Evolutionary conservation across 1,140 invertebrate species (phyloP), one percentile per base, ranked within the genome.

Genomic region (Drosophila nannoptera): DNA sequence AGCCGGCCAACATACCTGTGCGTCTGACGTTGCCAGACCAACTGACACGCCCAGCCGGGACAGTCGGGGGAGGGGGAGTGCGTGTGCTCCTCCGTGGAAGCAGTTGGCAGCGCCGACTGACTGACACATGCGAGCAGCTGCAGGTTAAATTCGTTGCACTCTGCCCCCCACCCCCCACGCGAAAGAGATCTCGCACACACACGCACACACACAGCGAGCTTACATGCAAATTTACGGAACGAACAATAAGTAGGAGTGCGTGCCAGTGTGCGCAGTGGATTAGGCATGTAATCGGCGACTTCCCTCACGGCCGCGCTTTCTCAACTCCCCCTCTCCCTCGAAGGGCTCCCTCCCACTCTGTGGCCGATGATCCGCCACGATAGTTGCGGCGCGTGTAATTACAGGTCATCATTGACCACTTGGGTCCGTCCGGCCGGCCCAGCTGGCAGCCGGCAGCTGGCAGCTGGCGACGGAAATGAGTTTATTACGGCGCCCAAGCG

Each of bases 401-500:
- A 73, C 59, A 73, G 46, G 64, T 43, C 60, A 63, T 69, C 59
- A 69, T 49, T 53, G 46, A 43, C 33, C 50, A 43, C 22, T 36
- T 22, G 33, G 46, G 8, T 29, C 7, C 40, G n/a, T 32, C 12
- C 45, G 4, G 5, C 7, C n/a, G 6, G 0, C 12, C 7, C 7
- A 2, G 3, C 12, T 14, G 7, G 4, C 5, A 4, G 14, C 33
- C 35, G 5, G 14, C 31, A 12, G 16, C 7, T 33, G 40, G 33
- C 53, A 75, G 59, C 43, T 65, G 66, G 58, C 58, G 74, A 65
- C 66, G 70, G 66, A 69, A 73, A 76, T 73, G 71, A 77, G 66
- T 77, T 77, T 73, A 77, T 77, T 77, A 77, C 74, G 60, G 65
- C 67, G 74, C 74, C 70, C 67, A 70, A 73, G 61, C 71, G 62